A percentile compares a stretch with the other conserved stretches of the same genome.
phyloP scores from a whole-genome alignment of 1,140 invertebrate genomes.

The Drosophila rufa region DNA sequence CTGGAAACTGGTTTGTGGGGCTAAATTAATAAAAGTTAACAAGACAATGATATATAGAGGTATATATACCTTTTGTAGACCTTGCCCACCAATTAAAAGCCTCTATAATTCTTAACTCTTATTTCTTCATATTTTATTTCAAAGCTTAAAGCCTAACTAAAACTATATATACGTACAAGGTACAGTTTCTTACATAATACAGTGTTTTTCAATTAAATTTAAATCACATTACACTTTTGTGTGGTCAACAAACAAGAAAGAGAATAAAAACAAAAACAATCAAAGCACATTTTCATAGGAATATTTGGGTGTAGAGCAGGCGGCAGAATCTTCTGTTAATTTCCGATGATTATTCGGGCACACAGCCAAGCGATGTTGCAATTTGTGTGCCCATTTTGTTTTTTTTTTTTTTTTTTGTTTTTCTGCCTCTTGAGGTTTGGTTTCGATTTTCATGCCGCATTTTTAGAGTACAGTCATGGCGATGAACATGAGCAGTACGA shows the following conservation, averaged over 20 bases:
- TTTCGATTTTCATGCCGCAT: conserved; percentile 14
- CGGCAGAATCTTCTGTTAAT: conserved; percentile 18
- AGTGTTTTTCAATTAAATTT: conserved; percentile 50
- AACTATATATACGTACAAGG: conserved; percentile 23
- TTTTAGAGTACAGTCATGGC: conserved; percentile 78
- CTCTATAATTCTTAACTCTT: not conserved
- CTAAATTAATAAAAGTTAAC: conserved; percentile 19
- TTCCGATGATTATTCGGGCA: conserved; percentile 37
- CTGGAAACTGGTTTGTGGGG: conserved; percentile 29
- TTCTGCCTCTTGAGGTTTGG: not conserved
- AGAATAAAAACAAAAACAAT: conserved; percentile 32
- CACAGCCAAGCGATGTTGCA: conserved; percentile 65
- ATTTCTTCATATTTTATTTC: conserved; percentile 12
- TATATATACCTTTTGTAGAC: not conserved
- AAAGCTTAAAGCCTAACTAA: conserved; percentile 34
- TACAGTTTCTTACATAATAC: conserved; percentile 51
- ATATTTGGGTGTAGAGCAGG: conserved; percentile 41
- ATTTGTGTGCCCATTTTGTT: conserved; percentile 63
- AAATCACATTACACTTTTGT: conserved; percentile 68
- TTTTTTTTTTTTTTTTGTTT: conserved; percentile 2
- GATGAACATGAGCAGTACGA: conserved; percentile 80
- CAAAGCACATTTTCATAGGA: conserved; percentile 62
- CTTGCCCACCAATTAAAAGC: conserved; percentile 15
- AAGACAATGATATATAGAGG: conserved; percentile 6
- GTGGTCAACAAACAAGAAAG: conserved; percentile 18